Evolutionary conservation across 2,797 vertebrate genomes (phyloP).

Genomic region (Ctenosaura bakeri): DNA sequence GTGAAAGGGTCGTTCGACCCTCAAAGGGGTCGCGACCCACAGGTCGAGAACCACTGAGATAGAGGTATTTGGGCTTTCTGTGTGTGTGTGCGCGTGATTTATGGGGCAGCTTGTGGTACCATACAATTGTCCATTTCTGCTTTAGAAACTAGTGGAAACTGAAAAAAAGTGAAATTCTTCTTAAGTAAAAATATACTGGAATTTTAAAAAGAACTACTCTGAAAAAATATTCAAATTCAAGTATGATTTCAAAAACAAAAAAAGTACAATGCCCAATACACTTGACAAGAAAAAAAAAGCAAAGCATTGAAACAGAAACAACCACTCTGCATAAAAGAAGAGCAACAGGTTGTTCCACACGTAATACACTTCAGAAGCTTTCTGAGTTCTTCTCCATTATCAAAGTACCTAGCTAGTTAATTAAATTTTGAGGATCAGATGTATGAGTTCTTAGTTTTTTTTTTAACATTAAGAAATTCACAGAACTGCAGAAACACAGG

Average conservation of each 20-base stretch:
- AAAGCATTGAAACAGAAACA: not conserved
- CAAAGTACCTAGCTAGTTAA: fast-evolving
- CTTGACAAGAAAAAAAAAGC: not conserved
- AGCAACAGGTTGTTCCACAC: not conserved
- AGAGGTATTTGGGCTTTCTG: too few relatives aligned
- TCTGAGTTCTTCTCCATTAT: not conserved
- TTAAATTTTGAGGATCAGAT: fast-evolving
- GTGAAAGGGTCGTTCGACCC: too few relatives aligned
- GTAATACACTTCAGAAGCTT: not conserved
- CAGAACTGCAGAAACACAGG: fast-evolving
- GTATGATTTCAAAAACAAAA: not conserved
- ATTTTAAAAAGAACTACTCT: not conserved
- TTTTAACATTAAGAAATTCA: not conserved
- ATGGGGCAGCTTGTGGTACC: too few relatives aligned
- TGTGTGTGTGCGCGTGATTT: too few relatives aligned
- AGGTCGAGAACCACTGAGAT: too few relatives aligned
- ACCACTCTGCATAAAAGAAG: not conserved
- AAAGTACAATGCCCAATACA: not conserved
- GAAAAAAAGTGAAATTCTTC: too few relatives aligned
- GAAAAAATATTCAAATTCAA: not conserved
- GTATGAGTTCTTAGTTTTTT: not conserved
- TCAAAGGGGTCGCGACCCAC: too few relatives aligned
- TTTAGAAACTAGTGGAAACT: too few relatives aligned
- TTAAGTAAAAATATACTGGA: not conserved
- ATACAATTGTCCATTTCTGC: too few relatives aligned